Conservation (phyloP, 1,140 invertebrate genomes). For the Archivesica marissinica region DNA sequence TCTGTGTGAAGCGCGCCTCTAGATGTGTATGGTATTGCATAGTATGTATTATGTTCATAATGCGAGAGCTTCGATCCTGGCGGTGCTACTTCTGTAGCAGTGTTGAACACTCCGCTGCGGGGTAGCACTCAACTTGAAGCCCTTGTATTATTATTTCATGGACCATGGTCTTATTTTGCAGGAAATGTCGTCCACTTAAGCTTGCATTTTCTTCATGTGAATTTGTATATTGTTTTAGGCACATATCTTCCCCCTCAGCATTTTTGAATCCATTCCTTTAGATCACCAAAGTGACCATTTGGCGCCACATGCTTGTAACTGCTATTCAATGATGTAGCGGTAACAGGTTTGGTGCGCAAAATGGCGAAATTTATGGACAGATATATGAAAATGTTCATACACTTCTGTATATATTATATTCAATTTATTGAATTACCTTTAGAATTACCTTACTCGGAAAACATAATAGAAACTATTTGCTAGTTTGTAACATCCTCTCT, state of each 20-base stretch:
- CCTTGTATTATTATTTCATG: conserved; percentile 11
- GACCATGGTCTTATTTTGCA: conserved; percentile 4
- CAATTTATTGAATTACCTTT: no score
- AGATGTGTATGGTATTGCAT: not conserved
- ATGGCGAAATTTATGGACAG: no score
- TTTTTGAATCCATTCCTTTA: conserved; percentile 32
- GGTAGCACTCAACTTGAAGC: not conserved
- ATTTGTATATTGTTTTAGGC: not conserved
- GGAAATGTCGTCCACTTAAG: not conserved
- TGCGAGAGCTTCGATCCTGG: not conserved
- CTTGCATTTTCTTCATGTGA: conserved; percentile 46
- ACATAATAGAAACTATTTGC: no score
- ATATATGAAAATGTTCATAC: no score
- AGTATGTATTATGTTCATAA: not conserved
- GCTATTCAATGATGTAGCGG: no score
- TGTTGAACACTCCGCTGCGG: not conserved
- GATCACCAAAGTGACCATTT: no score
- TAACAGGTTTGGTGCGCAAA: no score
- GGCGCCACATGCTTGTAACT: no score
- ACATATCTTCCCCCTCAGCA: not conserved
- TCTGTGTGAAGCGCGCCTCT: not conserved
- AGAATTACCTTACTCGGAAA: no score
- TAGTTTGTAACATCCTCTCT: no score
- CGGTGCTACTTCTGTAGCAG: not conserved
- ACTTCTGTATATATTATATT: no score